phyloP scores from a whole-genome alignment of 2,888 invertebrate genomes.

The Keiferia lycopersicella region DNA sequence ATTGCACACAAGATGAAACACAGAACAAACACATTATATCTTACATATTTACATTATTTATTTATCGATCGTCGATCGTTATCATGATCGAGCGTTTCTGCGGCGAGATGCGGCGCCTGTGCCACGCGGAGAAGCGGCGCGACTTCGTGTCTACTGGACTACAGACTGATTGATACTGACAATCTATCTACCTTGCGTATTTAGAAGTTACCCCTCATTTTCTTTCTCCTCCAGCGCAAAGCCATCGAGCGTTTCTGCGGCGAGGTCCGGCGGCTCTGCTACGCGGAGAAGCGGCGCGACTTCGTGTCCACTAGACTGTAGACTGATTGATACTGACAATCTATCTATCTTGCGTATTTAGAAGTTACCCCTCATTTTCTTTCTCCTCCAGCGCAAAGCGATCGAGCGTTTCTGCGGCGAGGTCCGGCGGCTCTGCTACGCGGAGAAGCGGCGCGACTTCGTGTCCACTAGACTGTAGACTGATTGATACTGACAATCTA shows the following conservation, averaged over 20 bases:
- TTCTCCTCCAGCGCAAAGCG: conserved; percentile 87
- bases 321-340: neutral
- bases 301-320: conserved; percentile 83
- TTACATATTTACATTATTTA: too few species aligned
- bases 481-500: neutral
- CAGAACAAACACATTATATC: too few species aligned
- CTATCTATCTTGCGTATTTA: neutral
- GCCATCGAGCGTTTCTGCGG: conserved; percentile 97
- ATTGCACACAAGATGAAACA: too few species aligned
- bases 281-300: conserved; percentile 97
- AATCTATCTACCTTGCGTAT: neutral
- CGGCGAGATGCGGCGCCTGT: conserved; percentile 96
- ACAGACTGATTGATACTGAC: neutral
- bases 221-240: conserved; percentile 82
- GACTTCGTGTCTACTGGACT: conserved; percentile 87
- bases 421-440: conserved; percentile 96
- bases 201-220: neutral
- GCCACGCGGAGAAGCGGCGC: conserved; percentile 97
- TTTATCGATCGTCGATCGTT: conserved; percentile 82
- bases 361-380: neutral
- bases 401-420: conserved; percentile 98
- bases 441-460: conserved; percentile 98
- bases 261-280: conserved; percentile 97
- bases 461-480: conserved; percentile 88
- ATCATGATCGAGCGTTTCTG: conserved; percentile 98